phyloP scores from a whole-genome alignment of 2,113 vertebrate species.

The Anguilla japonica region DNA sequence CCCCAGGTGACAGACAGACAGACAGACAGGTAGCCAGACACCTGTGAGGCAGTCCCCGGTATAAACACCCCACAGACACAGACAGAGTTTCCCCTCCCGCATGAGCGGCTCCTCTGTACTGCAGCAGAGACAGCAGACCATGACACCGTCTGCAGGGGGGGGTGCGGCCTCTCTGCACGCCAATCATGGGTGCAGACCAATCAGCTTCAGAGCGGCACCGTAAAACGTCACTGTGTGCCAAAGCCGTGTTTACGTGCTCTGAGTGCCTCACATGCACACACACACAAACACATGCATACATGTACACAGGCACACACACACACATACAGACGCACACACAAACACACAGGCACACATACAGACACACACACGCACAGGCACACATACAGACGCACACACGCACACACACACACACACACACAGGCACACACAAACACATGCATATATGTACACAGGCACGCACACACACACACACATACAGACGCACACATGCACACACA shows the following conservation, averaged over 20 bases:
- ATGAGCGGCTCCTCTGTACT: not conserved
- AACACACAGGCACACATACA: constrained; percentile 29
- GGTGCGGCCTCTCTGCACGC: not conserved
- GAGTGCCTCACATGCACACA: not conserved
- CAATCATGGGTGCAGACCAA: not conserved
- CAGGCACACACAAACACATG: constrained; percentile 30
- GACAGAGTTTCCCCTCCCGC: not conserved
- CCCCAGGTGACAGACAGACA: not conserved
- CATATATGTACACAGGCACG: no score
- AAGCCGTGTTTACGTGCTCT: not conserved
- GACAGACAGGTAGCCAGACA: not conserved
- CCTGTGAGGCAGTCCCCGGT: not conserved
- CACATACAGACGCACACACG: constrained; percentile 16
- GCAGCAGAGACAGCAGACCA: not conserved
- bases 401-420: constrained; percentile 21
- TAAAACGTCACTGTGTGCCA: not conserved
- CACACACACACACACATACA: no score
- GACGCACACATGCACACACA: constrained; percentile 14
- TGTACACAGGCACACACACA: constrained; percentile 17
- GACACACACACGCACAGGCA: constrained; percentile 16
- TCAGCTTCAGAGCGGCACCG: not conserved
- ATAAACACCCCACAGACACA: not conserved
- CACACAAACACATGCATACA: constrained; percentile 32
- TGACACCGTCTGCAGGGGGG: not conserved
- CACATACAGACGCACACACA: not conserved